Base-by-base conservation (phyloP, 2,888 invertebrate species). In the Tetropium fuscum region DNA sequence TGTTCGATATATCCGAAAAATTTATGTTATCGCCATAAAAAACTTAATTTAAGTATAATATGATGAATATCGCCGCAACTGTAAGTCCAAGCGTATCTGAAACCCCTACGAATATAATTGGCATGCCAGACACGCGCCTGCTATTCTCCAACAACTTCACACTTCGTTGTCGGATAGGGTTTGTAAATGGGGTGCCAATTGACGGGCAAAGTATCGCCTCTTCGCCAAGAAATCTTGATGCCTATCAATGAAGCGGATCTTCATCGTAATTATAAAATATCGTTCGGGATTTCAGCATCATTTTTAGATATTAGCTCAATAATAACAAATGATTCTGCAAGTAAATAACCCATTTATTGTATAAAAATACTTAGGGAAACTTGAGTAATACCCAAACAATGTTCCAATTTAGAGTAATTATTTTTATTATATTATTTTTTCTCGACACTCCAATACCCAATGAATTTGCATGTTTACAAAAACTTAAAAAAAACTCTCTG, bases 71-170 rank as follows among this genome's bases (percentile, higher is more conserved):
- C 43, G 30, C 25, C 51, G 58, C 60, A 48, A 57, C 57, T 53
- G 47, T 60, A 60, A 63, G 63, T 54, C 58, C 40, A 41, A 36
- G 15, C 36, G 36, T 48, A 48, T 34, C 36, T 47, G 51, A 58
- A 58, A 53, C 53, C 63, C 41, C 25, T 48, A 15, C 45, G 45
- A 38, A 54, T 30, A 32, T 47, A 61, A 64, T 74, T 71, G 68
- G 63, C 65, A 78, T 74, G 73, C 78, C 55, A 66, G 70, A 68
- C 80, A 80, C 79, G 80, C 73, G 63, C 68, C 64, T 67, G 74
- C 80, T 74, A 78, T 80, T 80, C 76, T 75, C 77, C 74, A 75
- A 76, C 77, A 60, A 65, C 65, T 63, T 60, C 62, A 55, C 62
- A 59, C 60, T 56, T 43, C 59, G 59, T 20, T 56, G 58, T 56